A percentile compares a stretch with the other conserved stretches of the same genome.
Conservation (phyloP, 2,888 invertebrate genomes). For the Microctonus brassicae region DNA sequence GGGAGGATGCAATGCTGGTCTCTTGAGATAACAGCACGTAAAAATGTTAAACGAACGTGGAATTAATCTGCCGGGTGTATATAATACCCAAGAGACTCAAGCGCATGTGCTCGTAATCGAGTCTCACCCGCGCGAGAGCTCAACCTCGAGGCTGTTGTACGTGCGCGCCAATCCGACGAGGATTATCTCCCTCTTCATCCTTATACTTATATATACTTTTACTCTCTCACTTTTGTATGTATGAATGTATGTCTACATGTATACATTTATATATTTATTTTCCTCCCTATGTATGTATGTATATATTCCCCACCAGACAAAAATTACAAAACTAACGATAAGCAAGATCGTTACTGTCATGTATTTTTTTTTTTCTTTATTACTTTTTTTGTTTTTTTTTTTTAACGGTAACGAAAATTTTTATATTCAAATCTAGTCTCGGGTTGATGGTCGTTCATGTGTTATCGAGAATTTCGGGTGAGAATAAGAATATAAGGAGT, state of each 20-base stretch:
- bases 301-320: neutral
- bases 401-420: neutral
- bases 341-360: neutral
- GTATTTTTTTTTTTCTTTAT: too few relatives aligned
- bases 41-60: constrained; percentile 36
- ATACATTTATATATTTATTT: neutral
- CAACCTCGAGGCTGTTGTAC: constrained; percentile 18
- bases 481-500: neutral
- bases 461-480: neutral
- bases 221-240: neutral
- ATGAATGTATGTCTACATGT: neutral
- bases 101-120: constrained; percentile 29
- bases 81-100: constrained; percentile 21
- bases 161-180: constrained; percentile 12
- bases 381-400: neutral
- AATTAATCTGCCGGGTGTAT: constrained; percentile 36
- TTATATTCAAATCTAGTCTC: neutral
- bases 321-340: neutral
- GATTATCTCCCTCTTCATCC: constrained; percentile 24
- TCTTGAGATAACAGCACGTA: constrained; percentile 27
- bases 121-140: constrained; percentile 19
- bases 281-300: neutral
- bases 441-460: neutral
- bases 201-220: constrained; percentile 13
- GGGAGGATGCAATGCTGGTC: constrained; percentile 26